Percentiles rank a stretch among this genome's conserved stretches.
phyloP scores from a whole-genome alignment of 2,113 vertebrate species.

The Eleginops maclovinus region DNA sequence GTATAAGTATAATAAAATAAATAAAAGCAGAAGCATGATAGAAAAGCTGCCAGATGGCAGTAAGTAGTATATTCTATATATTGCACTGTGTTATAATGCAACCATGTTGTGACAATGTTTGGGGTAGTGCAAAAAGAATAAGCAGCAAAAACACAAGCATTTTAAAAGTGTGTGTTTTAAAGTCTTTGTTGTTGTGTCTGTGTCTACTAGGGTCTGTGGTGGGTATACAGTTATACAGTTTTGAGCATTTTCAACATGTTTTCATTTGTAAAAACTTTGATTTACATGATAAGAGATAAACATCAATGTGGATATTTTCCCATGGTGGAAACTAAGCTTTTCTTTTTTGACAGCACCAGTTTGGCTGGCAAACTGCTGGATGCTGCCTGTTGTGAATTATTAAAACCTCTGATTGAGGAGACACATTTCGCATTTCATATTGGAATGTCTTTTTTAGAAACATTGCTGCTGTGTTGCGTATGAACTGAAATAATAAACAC shows the following conservation, averaged over 20 bases:
- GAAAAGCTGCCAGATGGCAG: too few species aligned
- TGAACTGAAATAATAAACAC: background rate
- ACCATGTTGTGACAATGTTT: too few species aligned
- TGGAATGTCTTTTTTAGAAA: background rate
- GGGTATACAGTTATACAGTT: too few species aligned
- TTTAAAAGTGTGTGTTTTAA: too few species aligned
- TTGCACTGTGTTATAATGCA: too few species aligned
- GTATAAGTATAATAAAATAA: too few species aligned
- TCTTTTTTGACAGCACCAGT: background rate
- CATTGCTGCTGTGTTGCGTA: background rate
- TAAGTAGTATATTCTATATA: too few species aligned
- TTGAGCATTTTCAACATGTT: background rate
- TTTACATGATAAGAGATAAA: background rate
- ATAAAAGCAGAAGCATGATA: too few species aligned
- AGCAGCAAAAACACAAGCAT: too few species aligned
- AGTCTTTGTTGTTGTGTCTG: too few species aligned
- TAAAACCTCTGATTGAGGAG: background rate
- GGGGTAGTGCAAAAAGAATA: too few species aligned
- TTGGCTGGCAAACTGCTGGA: background rate
- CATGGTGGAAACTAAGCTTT: background rate
- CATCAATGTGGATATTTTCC: background rate
- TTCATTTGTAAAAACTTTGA: background rate
- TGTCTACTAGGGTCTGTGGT: too few species aligned
- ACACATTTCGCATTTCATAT: conserved; percentile 3
- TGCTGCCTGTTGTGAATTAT: background rate